These are phyloP conservation scores for Quadroppia sp. DNA, from an alignment of 2,888 invertebrate species.

Conservation along the genomic window DNA sequence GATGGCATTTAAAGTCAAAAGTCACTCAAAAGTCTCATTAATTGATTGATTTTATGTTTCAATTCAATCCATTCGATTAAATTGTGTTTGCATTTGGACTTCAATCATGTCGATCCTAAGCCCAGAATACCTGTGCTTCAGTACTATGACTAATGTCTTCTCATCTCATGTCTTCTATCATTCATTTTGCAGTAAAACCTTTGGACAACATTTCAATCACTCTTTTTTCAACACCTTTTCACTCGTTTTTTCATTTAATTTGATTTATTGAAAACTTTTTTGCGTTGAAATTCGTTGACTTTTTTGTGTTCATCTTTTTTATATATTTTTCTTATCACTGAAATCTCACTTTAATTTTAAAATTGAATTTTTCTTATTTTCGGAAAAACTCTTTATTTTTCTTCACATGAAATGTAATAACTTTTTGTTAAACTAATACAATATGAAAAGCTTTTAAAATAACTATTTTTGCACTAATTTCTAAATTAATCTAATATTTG, in stretches of 20 bases:
- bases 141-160: slow-evolving; percentile 17
- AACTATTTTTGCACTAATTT: too few species aligned
- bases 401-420: too few species aligned
- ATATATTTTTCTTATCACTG: background rate
- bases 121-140: slow-evolving; percentile 7
- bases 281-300: background rate
- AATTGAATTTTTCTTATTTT: background rate
- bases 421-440: too few species aligned
- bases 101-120: background rate
- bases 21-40: background rate
- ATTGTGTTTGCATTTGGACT: background rate
- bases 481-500: too few species aligned
- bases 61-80: background rate
- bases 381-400: too few species aligned
- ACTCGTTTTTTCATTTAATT: background rate
- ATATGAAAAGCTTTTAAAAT: too few species aligned
- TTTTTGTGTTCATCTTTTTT: background rate
- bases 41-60: slow-evolving; percentile 18
- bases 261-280: slow-evolving; percentile 4
- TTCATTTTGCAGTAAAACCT: background rate
- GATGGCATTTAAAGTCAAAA: too few species aligned
- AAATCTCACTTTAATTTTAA: background rate
- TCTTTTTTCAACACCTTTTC: background rate
- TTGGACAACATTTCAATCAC: background rate
- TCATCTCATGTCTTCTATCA: slow-evolving; percentile 16